These are phyloP conservation scores for Heliopora coerulea DNA, from an alignment of 92 coral and sea anemone genomes.

Conservation along the genomic window DNA sequence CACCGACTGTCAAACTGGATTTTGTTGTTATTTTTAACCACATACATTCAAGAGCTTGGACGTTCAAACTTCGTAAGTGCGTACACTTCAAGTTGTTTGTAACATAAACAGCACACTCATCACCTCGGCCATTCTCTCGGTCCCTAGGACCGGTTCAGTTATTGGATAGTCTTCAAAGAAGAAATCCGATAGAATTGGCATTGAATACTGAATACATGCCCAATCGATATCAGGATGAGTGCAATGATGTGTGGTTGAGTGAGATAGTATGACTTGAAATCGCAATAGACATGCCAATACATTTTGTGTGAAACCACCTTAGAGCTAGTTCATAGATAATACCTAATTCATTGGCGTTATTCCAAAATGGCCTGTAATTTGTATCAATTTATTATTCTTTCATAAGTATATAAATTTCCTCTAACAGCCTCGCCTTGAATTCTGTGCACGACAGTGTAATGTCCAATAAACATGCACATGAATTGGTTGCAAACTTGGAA, in stretches of 20 bases:
- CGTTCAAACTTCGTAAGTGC: conserved; percentile 31
- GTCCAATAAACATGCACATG: too few relatives aligned
- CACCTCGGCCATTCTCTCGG: background rate
- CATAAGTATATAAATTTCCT: too few relatives aligned
- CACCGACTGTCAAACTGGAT: conserved; percentile 41
- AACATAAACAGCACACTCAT: conserved; percentile 30
- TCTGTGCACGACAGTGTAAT: too few relatives aligned
- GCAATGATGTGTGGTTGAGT: conserved; percentile 29
- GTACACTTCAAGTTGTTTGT: conserved; percentile 42
- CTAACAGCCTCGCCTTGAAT: too few relatives aligned
- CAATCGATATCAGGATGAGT: conserved; percentile 41
- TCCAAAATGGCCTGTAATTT: too few relatives aligned
- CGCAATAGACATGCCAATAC: conserved; percentile 24
- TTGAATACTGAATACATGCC: conserved; percentile 26
- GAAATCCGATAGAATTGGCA: conserved; percentile 35
- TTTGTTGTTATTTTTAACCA: conserved; percentile 48
- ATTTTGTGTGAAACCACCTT: conserved; percentile 46
- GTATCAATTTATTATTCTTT: too few relatives aligned
- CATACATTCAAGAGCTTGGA: conserved; percentile 28
- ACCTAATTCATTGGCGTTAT: too few relatives aligned
- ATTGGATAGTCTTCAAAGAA: conserved; percentile 29
- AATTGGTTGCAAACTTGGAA: too few relatives aligned
- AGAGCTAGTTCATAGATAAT: too few relatives aligned
- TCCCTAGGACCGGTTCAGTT: too few relatives aligned
- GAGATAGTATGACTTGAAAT: conserved; percentile 37